Evolutionary conservation across 2,113 vertebrate species (phyloP), one percentile per base, ranked within the genome.

Genomic region (Myotis brandtii): DNA sequence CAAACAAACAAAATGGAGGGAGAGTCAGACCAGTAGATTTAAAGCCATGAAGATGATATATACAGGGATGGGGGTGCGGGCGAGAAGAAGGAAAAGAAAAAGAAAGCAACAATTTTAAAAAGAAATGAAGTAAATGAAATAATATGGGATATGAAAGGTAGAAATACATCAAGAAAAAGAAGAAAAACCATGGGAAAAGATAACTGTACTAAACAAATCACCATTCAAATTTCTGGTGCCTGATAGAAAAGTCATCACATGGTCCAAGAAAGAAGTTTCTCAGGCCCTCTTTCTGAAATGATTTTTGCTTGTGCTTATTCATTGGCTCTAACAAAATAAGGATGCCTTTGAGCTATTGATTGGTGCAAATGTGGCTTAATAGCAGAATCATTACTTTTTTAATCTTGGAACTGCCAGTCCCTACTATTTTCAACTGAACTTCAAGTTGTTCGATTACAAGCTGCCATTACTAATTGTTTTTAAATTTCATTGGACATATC

Each of bases 351-450:
- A 89, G 43, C 73, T 98, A 98, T 98, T 97, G 98, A 98, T 98
- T 97, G 95, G 82, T 97, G 34, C 83, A 97, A 98, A 95, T 92
- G 96, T 97, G 97, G 56, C 90, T 98, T 97, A 98, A 98, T 98
- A 98, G 97, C 95, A 98, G 95, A 98, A 98, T 98, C 97, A 97
- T 98, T 98, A 98, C 92, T 97, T 98, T 98, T 98, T 98, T 97
- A 98, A 98, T 98, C 96, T 98, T 94, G 93, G 77, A 98, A 95
- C 96, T 98, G 96, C 97, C 97, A 98, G 59, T 75, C 91, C 72
- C 93, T 95, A 96, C 97, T 98, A 92, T 98, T 98, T 96, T 98
- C 97, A 98, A 96, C 93, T 64, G 92, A 97, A 98, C 95, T 95
- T 97, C 96, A 84, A 94, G 91, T 97, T 88, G 89, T 97, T 98